phyloP scores from a whole-genome alignment of 2,797 vertebrate genomes.

The Peromyscus aztecus region DNA sequence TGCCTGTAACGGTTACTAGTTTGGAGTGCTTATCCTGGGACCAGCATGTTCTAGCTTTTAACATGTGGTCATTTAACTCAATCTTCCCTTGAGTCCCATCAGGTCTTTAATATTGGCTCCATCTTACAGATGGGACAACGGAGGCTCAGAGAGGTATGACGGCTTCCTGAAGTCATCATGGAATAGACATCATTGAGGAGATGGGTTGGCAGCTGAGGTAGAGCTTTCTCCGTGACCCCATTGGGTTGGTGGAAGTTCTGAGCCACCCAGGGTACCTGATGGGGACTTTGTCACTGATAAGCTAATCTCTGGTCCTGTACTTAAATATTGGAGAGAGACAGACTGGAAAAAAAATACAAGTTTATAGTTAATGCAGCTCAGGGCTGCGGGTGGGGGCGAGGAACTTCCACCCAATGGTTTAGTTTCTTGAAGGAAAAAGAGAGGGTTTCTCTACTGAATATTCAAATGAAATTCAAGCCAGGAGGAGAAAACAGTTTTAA shows the following conservation, averaged over 20 bases:
- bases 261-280: not conserved
- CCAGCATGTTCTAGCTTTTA: not conserved
- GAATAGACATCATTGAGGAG: not conserved
- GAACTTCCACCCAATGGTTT: not conserved
- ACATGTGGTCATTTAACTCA: not conserved
- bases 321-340: not conserved
- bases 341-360: not conserved
- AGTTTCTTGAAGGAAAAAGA: not conserved
- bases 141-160: not conserved
- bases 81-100: not conserved
- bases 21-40: not conserved
- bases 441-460: not conserved
- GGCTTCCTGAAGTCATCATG: not conserved
- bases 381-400: not conserved
- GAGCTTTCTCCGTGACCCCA: not conserved
- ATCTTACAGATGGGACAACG: not conserved
- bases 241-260: not conserved
- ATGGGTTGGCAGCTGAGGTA: not conserved
- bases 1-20: not conserved
- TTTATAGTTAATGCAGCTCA: not conserved
- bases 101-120: not conserved
- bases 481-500: conserved; percentile 1
- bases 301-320: not conserved
- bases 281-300: not conserved
- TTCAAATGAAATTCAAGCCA: not conserved